Base-by-base conservation (phyloP, 2,113 vertebrate species). In the Alosa alosa region DNA sequence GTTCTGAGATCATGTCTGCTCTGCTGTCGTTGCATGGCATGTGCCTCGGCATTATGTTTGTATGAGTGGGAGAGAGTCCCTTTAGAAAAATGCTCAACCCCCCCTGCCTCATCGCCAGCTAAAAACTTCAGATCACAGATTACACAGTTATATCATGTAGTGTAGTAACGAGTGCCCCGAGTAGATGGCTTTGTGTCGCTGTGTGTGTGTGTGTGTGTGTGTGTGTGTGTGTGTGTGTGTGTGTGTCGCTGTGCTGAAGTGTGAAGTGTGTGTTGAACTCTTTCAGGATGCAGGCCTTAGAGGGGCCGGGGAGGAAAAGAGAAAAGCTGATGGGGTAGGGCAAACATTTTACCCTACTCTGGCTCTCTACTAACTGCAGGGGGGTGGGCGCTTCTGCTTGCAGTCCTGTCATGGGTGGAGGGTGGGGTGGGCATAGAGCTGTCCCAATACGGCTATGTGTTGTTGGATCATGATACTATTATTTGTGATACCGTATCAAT, bases 271-370 rank as follows among this genome's bases (percentile, higher is more conserved):
- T 94, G 93, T 94, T 92, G 92, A 92, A 92, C 93, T 94, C 93
- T 95, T 94, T 89, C 94, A 95, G 94, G 93, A 94, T 92, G 93
- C 93, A 91, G 94, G 93, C 94, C 93, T 91, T 95, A 94, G 93
- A 92, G 93, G 93, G 94, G 93, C 90, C 92, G 89, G 90, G 89
- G 93, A 92, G 92, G 92, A 92, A 93, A 94, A 93, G 91, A 92
- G 89, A 94, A 95, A 94, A 94, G 94, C 93, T 91, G 94, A 94
- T 93, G 93, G 94, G 94, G 94, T 95, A 95, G 93, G 94, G 92
- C 87, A 94, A 90, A 91, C 93, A 86, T 93, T 93, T 94, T 92
- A 92, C 86, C 85, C 83, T 25, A 81, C 64, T 50, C 47, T 86
- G 46, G 45, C 87, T 88, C 75, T 88, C 75, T 86, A 86, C 87